A percentile compares a stretch with the other conserved stretches of the same genome.
Evolutionary conservation across 2,113 vertebrate species (phyloP).

Genomic region (Zosterops pallidus): DNA sequence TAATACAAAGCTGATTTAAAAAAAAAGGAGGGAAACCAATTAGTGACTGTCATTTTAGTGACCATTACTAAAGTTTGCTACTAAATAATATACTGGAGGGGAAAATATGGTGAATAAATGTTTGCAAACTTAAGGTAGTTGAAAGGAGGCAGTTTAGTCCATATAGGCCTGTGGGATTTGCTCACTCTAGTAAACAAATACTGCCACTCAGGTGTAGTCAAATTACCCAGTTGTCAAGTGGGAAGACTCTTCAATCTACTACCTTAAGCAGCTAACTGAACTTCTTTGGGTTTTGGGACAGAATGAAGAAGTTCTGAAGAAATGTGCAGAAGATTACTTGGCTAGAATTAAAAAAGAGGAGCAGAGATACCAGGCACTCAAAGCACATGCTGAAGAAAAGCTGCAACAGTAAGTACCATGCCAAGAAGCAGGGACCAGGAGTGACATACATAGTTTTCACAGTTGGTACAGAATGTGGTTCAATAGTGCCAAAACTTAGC

Average conservation of each 20-base stretch:
- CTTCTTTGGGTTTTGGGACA: slow-evolving; percentile 17
- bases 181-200: background rate
- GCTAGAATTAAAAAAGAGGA: slow-evolving; percentile 83
- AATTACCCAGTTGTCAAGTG: background rate
- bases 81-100: background rate
- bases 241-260: background rate
- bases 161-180: background rate
- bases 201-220: background rate
- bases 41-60: background rate
- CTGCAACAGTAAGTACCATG: slow-evolving; percentile 75
- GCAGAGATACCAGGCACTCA: slow-evolving; percentile 88
- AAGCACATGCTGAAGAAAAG: slow-evolving; percentile 91
- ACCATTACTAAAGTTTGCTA: background rate
- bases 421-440: background rate
- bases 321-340: slow-evolving; percentile 83
- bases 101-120: background rate
- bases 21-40: background rate
- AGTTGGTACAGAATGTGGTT: background rate
- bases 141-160: background rate
- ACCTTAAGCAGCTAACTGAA: background rate
- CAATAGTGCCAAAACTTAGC: background rate
- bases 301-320: slow-evolving; percentile 91
- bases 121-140: background rate
- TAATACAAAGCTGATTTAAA: background rate
- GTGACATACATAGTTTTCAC: background rate